A percentile compares a stretch with the other conserved stretches of the same genome.
These are phyloP conservation scores for Geophilus truncorum DNA, from an alignment of 2,888 invertebrate genomes.

Conservation along the genomic window DNA sequence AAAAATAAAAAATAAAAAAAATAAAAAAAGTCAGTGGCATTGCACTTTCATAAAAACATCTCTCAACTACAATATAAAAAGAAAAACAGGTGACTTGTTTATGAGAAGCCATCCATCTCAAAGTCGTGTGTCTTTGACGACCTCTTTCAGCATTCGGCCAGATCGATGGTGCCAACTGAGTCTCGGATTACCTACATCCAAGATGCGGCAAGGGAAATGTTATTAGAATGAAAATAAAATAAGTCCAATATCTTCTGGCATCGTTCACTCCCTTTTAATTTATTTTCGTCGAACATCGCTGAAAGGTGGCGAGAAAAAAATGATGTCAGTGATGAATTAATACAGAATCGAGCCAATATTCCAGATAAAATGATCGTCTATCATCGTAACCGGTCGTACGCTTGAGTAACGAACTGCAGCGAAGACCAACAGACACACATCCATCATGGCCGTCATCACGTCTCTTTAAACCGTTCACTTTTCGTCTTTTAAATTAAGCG, in stretches of 20 bases:
- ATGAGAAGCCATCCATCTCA: background rate
- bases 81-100: background rate
- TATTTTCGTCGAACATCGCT: background rate
- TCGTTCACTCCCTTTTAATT: background rate
- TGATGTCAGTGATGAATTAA: background rate
- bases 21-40: background rate
- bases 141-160: background rate
- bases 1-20: too few species aligned
- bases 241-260: background rate
- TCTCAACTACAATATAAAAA: background rate
- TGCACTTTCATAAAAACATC: background rate
- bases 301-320: too few species aligned
- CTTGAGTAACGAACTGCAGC: background rate
- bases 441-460: background rate
- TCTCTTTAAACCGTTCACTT: background rate
- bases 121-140: background rate
- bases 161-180: slow-evolving; percentile 3
- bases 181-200: background rate
- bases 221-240: background rate
- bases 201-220: background rate
- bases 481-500: background rate
- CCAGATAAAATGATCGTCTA: background rate
- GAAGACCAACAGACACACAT: background rate
- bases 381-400: background rate
- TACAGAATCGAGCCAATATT: background rate